Conservation (phyloP, 2,888 invertebrate species). For the Lasioglossum calceatum region DNA sequence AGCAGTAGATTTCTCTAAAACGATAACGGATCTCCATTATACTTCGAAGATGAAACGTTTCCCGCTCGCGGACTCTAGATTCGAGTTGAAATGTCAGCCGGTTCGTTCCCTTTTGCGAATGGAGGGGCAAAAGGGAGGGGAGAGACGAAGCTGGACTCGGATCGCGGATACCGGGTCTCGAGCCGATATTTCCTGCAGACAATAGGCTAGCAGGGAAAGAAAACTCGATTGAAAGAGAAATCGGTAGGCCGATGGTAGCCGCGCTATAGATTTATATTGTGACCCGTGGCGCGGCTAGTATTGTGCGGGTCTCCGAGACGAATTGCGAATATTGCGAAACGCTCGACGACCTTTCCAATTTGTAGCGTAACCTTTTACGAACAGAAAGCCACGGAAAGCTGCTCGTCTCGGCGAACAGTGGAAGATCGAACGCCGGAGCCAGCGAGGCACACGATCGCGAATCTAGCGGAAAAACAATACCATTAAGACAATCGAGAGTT, state of each 20-base stretch:
- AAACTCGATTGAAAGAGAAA: constrained; percentile 59
- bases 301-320: constrained; percentile 26
- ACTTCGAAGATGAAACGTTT: constrained; percentile 38
- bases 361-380: constrained; percentile 66
- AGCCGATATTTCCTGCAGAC: constrained; percentile 60
- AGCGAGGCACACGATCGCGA: background rate
- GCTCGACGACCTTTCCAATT: constrained; percentile 68
- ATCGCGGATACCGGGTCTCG: constrained; percentile 46
- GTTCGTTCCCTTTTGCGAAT: constrained; percentile 61
- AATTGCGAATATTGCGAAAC: constrained; percentile 58
- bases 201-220: constrained; percentile 48
- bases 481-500: constrained; percentile 34
- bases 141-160: constrained; percentile 54
- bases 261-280: constrained; percentile 38
- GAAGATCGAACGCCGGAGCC: background rate
- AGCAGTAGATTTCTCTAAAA: constrained; percentile 1
- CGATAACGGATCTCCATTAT: constrained; percentile 20
- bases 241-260: constrained; percentile 49
- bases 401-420: background rate
- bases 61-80: constrained; percentile 32
- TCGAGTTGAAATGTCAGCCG: constrained; percentile 77
- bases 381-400: constrained; percentile 16
- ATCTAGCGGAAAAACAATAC: constrained; percentile 25
- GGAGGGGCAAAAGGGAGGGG: constrained; percentile 53
- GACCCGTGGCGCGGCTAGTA: background rate